Percentiles rank a stretch among this genome's conserved stretches.
Evolutionary conservation across 2,113 vertebrate species (phyloP).

Genomic region (Rhynchomys soricoides): DNA sequence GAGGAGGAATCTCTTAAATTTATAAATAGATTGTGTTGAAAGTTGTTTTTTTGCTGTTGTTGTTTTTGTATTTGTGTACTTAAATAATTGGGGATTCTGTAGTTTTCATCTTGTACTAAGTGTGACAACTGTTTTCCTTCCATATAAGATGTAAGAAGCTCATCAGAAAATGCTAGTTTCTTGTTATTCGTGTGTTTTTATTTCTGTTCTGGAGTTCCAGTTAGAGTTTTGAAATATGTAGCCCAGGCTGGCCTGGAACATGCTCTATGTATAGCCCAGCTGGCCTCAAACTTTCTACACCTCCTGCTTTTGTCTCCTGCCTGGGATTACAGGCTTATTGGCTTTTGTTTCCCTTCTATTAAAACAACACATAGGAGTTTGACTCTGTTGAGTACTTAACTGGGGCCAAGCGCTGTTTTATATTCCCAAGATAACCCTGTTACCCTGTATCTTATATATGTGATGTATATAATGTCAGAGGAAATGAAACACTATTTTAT

Average conservation of each 20-base stretch:
- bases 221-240: not conserved
- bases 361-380: not conserved
- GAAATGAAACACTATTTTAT: not conserved
- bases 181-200: not conserved
- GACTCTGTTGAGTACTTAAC: not conserved
- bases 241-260: not conserved
- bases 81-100: not conserved
- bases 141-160: not conserved
- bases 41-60: not conserved
- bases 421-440: not conserved
- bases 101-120: not conserved
- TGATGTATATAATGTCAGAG: not conserved
- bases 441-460: not conserved
- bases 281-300: not conserved
- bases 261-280: not conserved
- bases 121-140: not conserved
- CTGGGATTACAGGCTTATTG: not conserved
- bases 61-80: not conserved
- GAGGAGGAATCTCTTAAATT: not conserved
- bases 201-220: not conserved
- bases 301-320: not conserved
- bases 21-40: not conserved
- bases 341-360: not conserved
- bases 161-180: not conserved
- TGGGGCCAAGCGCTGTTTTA: not conserved